Evolutionary conservation across 2,797 vertebrate species (phyloP).

Genomic region (Chromis chromis): DNA sequence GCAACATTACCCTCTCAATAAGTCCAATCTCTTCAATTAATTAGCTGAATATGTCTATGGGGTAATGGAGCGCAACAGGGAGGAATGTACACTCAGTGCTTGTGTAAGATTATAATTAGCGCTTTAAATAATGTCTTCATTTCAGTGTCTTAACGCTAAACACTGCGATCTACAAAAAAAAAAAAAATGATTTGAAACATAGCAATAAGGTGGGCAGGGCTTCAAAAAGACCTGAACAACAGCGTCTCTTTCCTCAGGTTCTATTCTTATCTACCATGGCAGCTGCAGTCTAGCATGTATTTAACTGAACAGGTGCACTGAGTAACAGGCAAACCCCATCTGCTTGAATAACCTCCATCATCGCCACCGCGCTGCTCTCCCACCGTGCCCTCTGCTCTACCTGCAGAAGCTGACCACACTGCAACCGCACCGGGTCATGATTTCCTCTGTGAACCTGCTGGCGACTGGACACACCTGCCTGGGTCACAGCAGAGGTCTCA

Average conservation of each 20-base stretch:
- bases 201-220: neutral
- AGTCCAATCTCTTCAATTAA: constrained; percentile 50
- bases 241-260: neutral
- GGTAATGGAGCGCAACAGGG: constrained; percentile 40
- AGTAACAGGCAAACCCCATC: constrained; percentile 37
- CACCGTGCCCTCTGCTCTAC: constrained; percentile 28
- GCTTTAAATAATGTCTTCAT: constrained; percentile 14
- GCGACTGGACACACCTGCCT: constrained; percentile 12
- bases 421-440: constrained; percentile 19
- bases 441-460: constrained; percentile 18
- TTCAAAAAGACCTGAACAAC: constrained; percentile 13
- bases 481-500: constrained; percentile 27
- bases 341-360: constrained; percentile 46
- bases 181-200: neutral
- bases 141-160: neutral
- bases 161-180: neutral
- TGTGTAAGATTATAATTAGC: constrained; percentile 9
- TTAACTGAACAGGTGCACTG: constrained; percentile 38
- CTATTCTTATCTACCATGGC: constrained; percentile 2
- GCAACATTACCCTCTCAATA: constrained; percentile 59
- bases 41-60: constrained; percentile 31
- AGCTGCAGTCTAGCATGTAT: constrained; percentile 19
- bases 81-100: constrained; percentile 2
- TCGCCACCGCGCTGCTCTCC: neutral
- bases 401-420: constrained; percentile 24